Base-by-base conservation (phyloP, 2,888 invertebrate species). In the Hirtodrosophila trivittata region DNA sequence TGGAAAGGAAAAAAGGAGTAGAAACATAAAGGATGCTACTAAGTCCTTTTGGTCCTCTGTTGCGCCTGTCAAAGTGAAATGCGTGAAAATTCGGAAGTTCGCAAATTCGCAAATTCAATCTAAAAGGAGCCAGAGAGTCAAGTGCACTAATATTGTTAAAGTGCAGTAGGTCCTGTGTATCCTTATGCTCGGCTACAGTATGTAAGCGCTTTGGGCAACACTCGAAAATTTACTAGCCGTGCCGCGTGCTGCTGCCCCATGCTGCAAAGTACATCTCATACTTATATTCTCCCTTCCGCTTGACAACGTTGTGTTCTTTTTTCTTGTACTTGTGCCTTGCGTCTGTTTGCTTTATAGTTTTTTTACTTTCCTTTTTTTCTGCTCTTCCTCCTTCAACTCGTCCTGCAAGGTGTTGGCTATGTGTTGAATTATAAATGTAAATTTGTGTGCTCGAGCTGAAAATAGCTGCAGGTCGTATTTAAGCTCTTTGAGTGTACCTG, bases 341-440 rank as follows among this genome's bases (percentile, higher is more conserved):
- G 33, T 26, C 37, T 26, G 18, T 33, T 42, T 5, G 32, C 10
- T 35, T 49, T 33, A 37, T 42, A 10, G 26, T 9, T 37, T 59
- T 58, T 35, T 46, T 35, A 18, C 32, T 37, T 55, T 59, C 3
- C 18, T 21, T 21, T 21, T 37, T 37, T 42, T 50, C 13, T 45
- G 49, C 41, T 28, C 26, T 13, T 46, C 26, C 18, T 21, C 5
- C 5, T 21, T 3, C 18, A 21, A 21, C 18, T 21, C 3, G 3
- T 21, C 2, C 18, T 21, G 18, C 18, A 21, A 68, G 75, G 57
- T 70, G 46, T 49, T 25, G 43, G 50, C 32, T 55, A 39, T 52
- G 64, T 58, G 46, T 42, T 72, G 58, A 60, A 74, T 76, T 77
- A 74, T 74, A 77, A 73, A 74, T 68, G 73, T 32, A 72, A 77